These are phyloP conservation scores for Epinotia brunnichana DNA, from an alignment of 2,888 invertebrate species.

Conservation along the genomic window DNA sequence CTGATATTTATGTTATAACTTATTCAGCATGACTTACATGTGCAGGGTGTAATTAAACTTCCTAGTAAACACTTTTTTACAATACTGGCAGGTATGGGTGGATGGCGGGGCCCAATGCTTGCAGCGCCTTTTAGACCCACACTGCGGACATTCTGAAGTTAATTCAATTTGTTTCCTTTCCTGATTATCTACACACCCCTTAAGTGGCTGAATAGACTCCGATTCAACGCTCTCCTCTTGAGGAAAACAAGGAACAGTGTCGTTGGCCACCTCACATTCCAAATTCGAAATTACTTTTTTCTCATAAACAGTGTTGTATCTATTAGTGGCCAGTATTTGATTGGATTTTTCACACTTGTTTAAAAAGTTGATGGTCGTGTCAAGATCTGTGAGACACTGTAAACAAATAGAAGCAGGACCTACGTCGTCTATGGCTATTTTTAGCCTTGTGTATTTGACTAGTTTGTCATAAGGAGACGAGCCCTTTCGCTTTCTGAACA, in stretches of 20 bases:
- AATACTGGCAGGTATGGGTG: constrained; percentile 57
- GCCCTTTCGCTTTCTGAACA: constrained; percentile 57
- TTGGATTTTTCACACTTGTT: constrained; percentile 63
- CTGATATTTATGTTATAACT: not conserved
- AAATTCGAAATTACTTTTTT: constrained; percentile 30
- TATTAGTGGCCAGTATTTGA: constrained; percentile 45
- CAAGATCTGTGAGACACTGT: constrained; percentile 62
- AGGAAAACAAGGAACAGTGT: constrained; percentile 22
- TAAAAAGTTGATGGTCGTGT: constrained; percentile 60
- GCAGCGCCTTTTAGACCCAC: constrained; percentile 59
- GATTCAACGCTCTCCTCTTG: constrained; percentile 38
- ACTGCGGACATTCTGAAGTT: constrained; percentile 50
- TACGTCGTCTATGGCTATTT: constrained; percentile 54
- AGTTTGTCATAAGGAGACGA: constrained; percentile 59
- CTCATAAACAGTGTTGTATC: constrained; percentile 1
- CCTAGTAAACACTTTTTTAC: constrained; percentile 62
- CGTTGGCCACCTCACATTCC: constrained; percentile 28
- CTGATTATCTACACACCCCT: constrained; percentile 15
- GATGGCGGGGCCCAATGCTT: constrained; percentile 55
- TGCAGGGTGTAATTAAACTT: constrained; percentile 66
- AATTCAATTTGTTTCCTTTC: constrained; percentile 9
- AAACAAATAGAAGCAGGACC: constrained; percentile 63
- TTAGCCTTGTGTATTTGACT: constrained; percentile 55
- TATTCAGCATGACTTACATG: constrained; percentile 54
- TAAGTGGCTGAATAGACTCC: constrained; percentile 10